Evolutionary conservation across 2,113 vertebrate genomes (phyloP).

Genomic region (Machaerirhynchus nigripectus): DNA sequence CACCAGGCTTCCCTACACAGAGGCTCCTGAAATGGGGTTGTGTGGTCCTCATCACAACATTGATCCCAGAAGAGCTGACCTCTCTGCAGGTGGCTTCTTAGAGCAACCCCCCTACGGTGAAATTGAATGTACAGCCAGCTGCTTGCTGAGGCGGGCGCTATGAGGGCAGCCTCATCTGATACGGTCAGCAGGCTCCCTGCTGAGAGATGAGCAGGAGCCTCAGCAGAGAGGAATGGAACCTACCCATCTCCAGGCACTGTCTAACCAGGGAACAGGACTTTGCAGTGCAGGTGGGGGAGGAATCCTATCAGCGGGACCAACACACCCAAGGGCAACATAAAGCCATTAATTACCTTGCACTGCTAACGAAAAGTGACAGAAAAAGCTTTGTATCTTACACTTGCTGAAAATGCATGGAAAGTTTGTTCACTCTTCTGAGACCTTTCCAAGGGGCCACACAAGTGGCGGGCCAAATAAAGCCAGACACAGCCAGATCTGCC

Average conservation of each 20-base stretch:
- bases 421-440: slow-evolving; percentile 5
- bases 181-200: accelerated
- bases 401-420: not conserved
- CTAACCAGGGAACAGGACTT: not conserved
- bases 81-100: not conserved
- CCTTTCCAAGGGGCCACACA: slow-evolving; percentile 48
- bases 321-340: not conserved
- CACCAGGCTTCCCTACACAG: not conserved
- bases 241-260: not conserved
- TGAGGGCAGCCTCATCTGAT: not conserved
- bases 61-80: not conserved
- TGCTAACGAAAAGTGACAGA: slow-evolving; percentile 14
- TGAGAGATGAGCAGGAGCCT: not conserved
- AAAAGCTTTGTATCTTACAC: not conserved
- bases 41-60: not conserved
- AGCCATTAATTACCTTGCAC: not conserved
- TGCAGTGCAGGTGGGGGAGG: not conserved
- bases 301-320: not conserved
- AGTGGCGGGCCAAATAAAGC: not conserved
- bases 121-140: not conserved
- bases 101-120: accelerated
- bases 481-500: slow-evolving; percentile 10
- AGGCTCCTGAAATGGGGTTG: not conserved
- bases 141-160: not conserved
- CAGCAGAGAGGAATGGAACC: not conserved